Base-by-base conservation (phyloP, 1,140 invertebrate species). In the Araneus ventricosus region DNA sequence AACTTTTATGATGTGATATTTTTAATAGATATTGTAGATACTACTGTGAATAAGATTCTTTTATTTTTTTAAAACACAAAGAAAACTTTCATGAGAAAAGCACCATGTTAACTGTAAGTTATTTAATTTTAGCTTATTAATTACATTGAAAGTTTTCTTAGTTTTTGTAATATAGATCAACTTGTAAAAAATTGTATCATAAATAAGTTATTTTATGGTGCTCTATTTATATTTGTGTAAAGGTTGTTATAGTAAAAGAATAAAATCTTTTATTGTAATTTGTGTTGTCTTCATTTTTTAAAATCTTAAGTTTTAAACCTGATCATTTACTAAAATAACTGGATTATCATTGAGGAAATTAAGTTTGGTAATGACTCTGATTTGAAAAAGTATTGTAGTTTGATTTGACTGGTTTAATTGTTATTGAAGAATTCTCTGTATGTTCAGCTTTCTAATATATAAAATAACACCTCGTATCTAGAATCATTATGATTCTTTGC, bases 141-240 rank as follows among this genome's bases (percentile, higher is more conserved):
- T 75, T 20, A 20, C 22, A 75, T 37, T 34, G 70, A 34, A 20
- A 75, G 30, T 34, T 75, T 75, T 75, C 34, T 75, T 34, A 17
- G 34, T 34, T 27, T 34, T 5, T 75, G 34, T 75, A 34, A 17
- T 75, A 34, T 75, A 75, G 70, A 34, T 37, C 34, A 14, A 34
- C 30, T 75, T 75, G 70, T 75, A 75, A 75, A 75, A n/a, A 75
- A 75, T 75, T 75, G 30, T 75, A 34, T 75, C 27, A 75, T 20
- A 34, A 75, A 20, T 34, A 34, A 75, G 30, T 75, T 75, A 75
- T 34, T 37, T 75, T 75, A 17, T 75, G 70, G 70, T 75, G 70
- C 70, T 75, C 70, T 75, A 37, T 75, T 75, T 75, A 75, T 75
- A 75, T 75, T 37, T 75, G 30, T 75, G 70, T 75, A 75, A 75